Evolutionary conservation across 2,797 vertebrate species (phyloP).

Genomic region (Meriones psammophilus): DNA sequence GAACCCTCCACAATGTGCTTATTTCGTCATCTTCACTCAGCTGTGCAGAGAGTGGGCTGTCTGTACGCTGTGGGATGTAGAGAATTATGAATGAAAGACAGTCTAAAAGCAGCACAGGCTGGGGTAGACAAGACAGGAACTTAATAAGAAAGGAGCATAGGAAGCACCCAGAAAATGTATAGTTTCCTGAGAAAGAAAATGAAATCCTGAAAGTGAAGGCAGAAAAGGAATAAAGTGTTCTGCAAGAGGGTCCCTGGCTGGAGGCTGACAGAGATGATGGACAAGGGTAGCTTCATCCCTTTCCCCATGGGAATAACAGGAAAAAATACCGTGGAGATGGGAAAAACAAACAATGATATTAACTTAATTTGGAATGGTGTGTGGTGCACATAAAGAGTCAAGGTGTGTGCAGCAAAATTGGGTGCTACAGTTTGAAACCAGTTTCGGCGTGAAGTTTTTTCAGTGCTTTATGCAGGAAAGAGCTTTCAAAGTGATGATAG

Average conservation of each 20-base stretch:
- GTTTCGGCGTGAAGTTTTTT: neutral
- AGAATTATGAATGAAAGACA: neutral
- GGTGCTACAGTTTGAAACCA: neutral
- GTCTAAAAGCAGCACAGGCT: neutral
- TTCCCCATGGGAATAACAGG: neutral
- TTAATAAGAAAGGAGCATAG: neutral
- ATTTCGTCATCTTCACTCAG: neutral
- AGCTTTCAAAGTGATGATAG: neutral
- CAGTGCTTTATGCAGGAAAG: neutral
- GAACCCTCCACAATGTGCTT: neutral
- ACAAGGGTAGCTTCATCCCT: neutral
- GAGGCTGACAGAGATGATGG: neutral
- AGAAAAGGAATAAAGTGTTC: neutral
- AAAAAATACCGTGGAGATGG: neutral
- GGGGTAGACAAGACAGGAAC: neutral
- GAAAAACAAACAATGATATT: accelerated
- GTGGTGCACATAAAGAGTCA: neutral
- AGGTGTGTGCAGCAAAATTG: neutral
- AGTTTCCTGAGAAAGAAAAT: neutral
- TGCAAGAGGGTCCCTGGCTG: neutral
- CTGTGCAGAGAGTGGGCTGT: neutral
- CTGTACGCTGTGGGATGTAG: neutral
- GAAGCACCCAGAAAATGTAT: neutral
- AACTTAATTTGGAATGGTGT: neutral
- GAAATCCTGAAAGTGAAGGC: neutral